A percentile compares a stretch with the other conserved stretches of the same genome.
Evolutionary conservation across 2,888 invertebrate species (phyloP).

Genomic region (Mythimna albipuncta): DNA sequence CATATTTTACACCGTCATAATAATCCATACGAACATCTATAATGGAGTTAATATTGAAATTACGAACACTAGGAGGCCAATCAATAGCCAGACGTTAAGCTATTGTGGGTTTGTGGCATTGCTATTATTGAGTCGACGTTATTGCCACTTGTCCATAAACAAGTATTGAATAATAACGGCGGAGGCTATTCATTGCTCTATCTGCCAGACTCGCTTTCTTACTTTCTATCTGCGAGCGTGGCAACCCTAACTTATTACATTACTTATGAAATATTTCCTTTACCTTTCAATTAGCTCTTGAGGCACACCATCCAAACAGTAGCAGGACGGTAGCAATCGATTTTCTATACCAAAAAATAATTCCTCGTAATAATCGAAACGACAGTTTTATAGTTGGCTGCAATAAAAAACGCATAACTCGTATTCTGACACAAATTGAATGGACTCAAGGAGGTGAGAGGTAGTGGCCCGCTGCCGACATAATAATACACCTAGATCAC

Average conservation of each 20-base stretch:
- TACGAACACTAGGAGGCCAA: neutral
- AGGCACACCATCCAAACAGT: neutral
- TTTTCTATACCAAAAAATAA: slow-evolving; percentile 67
- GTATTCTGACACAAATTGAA: slow-evolving; percentile 85
- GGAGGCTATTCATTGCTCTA: slow-evolving; percentile 24
- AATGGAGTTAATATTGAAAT: neutral
- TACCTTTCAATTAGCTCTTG: neutral
- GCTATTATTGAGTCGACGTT: slow-evolving; percentile 7
- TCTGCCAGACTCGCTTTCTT: slow-evolving; percentile 29
- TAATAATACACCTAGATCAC: slow-evolving; percentile 65
- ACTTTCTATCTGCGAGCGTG: slow-evolving; percentile 32
- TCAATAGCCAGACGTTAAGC: slow-evolving; percentile 7
- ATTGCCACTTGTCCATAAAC: slow-evolving; percentile 28
- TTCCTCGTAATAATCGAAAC: slow-evolving; percentile 79
- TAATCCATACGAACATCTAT: neutral
- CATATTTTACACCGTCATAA: neutral
- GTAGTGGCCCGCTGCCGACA: slow-evolving; percentile 50
- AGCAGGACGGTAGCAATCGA: slow-evolving; percentile 40
- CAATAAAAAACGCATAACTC: slow-evolving; percentile 89
- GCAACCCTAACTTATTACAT: slow-evolving; percentile 6
- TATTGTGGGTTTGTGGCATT: slow-evolving; percentile 5
- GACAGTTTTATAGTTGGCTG: slow-evolving; percentile 83
- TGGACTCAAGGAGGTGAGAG: slow-evolving; percentile 76
- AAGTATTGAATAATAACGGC: slow-evolving; percentile 36
- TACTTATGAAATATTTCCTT: neutral